These are phyloP conservation scores for Morbakka virulenta DNA, from an alignment of 30 jellyfish, hydroid and myxozoan species.

Conservation along the genomic window DNA sequence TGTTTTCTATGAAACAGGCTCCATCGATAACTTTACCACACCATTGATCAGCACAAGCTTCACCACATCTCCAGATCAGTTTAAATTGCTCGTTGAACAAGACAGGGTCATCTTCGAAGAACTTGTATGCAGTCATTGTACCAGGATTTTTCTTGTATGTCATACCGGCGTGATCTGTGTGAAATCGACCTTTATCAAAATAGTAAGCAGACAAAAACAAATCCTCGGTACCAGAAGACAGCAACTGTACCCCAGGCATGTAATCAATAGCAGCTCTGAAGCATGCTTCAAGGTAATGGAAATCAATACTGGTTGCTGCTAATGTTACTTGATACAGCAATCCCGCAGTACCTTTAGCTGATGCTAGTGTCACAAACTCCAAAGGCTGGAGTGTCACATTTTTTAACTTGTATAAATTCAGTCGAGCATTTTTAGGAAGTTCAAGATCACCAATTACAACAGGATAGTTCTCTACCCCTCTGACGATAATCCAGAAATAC, in stretches of 20 bases:
- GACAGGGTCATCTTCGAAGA: slow-evolving; percentile 78
- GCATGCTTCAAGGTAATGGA: slow-evolving; percentile 70
- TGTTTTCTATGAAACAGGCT: slow-evolving; percentile 20
- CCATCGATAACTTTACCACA: slow-evolving; percentile 28
- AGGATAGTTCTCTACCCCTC: slow-evolving; percentile 77
- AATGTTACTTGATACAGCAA: slow-evolving; percentile 49
- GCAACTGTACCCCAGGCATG: slow-evolving; percentile 26
- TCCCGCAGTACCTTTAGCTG: slow-evolving; percentile 39
- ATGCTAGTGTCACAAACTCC: slow-evolving; percentile 56
- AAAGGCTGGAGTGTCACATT: slow-evolving; percentile 36
- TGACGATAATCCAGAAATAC: slow-evolving; percentile 56
- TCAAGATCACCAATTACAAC: slow-evolving; percentile 69
- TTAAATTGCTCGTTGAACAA: slow-evolving; percentile 32
- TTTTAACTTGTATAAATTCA: slow-evolving; percentile 42
- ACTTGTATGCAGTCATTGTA: slow-evolving; percentile 70
- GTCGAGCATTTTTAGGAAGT: slow-evolving; percentile 51
- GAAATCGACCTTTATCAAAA: slow-evolving; percentile 62
- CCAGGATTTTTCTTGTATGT: slow-evolving; percentile 64
- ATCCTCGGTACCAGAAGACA: slow-evolving; percentile 90
- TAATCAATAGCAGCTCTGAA: slow-evolving; percentile 26
- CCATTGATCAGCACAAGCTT: slow-evolving; percentile 37
- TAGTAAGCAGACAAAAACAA: slow-evolving; percentile 74
- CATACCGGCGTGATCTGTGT: slow-evolving; percentile 79
- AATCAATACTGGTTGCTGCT: slow-evolving; percentile 51
- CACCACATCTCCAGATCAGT: slow-evolving; percentile 79